These are phyloP conservation scores for Neosilurus hyrtlii DNA, from an alignment of 2,797 vertebrate species.

Conservation along the genomic window DNA sequence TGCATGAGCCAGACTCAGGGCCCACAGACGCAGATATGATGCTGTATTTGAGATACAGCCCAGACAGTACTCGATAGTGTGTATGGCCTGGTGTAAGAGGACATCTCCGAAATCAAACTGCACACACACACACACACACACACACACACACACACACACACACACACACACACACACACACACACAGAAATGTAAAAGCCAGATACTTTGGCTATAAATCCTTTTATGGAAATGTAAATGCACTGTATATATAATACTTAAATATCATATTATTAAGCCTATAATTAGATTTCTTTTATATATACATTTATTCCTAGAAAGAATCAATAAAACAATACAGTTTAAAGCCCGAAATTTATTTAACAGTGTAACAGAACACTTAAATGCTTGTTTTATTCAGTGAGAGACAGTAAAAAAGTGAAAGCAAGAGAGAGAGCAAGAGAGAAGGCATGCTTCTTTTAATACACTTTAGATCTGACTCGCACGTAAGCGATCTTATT, in stretches of 20 bases:
- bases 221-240: neutral
- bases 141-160: neutral
- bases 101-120: conserved; percentile 92
- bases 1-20: conserved; percentile 92
- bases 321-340: too few relatives aligned
- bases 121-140: neutral
- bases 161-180: neutral
- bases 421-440: neutral
- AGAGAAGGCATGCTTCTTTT: neutral
- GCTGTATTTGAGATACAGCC: conserved; percentile 98
- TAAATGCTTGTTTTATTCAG: neutral
- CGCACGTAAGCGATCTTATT: too few relatives aligned
- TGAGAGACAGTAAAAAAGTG: neutral
- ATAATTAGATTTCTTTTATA: too few relatives aligned
- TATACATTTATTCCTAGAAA: too few relatives aligned
- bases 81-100: conserved; percentile 91
- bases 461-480: too few relatives aligned
- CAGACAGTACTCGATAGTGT: conserved; percentile 96
- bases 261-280: neutral
- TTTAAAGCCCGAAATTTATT: too few relatives aligned
- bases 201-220: neutral
- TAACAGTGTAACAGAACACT: neutral
- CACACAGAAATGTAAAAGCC: neutral
- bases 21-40: conserved; percentile 96
- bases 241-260: neutral